Percentiles rank a stretch among this genome's conserved stretches.
These are phyloP conservation scores for Dromius quadrimaculatus DNA, from an alignment of 2,888 invertebrate genomes.

Conservation along the genomic window DNA sequence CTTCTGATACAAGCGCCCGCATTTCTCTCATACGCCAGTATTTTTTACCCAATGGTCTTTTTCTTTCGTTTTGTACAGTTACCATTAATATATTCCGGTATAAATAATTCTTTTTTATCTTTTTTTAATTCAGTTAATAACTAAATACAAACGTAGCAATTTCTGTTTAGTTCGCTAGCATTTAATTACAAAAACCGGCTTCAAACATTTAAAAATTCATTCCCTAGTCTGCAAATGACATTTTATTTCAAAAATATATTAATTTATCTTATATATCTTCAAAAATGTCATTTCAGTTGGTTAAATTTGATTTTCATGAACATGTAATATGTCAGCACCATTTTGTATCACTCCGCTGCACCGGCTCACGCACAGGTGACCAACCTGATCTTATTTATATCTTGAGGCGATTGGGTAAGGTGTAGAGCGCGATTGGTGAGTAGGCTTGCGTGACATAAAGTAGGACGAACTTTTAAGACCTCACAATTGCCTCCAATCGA, in stretches of 20 bases:
- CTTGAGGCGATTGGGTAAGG: conserved; percentile 56
- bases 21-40: conserved; percentile 14
- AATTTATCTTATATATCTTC: too few relatives aligned
- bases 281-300: too few relatives aligned
- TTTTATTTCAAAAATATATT: too few relatives aligned
- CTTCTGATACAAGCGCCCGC: conserved; percentile 41
- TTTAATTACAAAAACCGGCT: conserved; percentile 19
- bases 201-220: neutral
- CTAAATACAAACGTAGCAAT: conserved; percentile 4
- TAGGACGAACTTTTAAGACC: conserved; percentile 56
- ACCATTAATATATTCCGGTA: conserved; percentile 31
- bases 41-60: conserved; percentile 26
- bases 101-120: conserved; percentile 30
- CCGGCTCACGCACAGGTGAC: conserved; percentile 20
- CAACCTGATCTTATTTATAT: conserved; percentile 17
- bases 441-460: conserved; percentile 65
- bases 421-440: conserved; percentile 62
- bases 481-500: conserved; percentile 1
- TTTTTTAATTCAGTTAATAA: conserved; percentile 17
- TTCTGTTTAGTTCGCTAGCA: conserved; percentile 20
- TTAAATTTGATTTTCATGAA: too few relatives aligned
- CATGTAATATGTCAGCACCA: neutral
- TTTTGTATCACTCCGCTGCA: neutral
- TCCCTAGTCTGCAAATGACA: neutral
- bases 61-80: conserved; percentile 33